These are phyloP conservation scores for Sterna hirundo DNA, from an alignment of 2,113 vertebrate species.

Conservation along the genomic window DNA sequence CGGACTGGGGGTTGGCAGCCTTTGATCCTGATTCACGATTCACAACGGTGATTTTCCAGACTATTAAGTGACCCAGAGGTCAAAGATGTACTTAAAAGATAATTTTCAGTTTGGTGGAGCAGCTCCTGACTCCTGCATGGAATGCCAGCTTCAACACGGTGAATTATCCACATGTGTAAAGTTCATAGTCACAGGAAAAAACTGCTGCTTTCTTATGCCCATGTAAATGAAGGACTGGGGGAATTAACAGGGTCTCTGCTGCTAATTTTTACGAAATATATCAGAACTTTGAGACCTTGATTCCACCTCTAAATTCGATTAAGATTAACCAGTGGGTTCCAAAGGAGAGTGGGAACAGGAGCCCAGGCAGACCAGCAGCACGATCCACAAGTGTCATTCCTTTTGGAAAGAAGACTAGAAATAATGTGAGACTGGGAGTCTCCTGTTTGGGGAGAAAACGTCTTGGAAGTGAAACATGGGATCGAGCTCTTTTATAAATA, in stretches of 20 bases:
- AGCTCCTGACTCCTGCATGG: neutral
- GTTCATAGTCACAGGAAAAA: neutral
- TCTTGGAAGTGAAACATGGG: neutral
- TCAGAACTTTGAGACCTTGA: neutral
- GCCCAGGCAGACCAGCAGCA: neutral
- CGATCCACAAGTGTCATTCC: neutral
- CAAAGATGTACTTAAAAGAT: neutral
- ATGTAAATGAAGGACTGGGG: neutral
- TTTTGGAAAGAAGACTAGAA: neutral
- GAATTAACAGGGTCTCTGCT: neutral
- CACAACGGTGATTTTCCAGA: neutral
- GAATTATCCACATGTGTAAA: fast-evolving
- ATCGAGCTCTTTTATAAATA: neutral
- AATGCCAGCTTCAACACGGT: neutral
- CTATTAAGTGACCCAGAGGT: neutral
- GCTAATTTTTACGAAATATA: neutral
- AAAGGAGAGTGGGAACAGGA: neutral
- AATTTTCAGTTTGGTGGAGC: neutral
- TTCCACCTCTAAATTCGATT: neutral
- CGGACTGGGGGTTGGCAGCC: neutral
- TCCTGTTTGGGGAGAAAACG: neutral
- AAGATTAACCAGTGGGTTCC: neutral
- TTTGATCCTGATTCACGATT: too few species aligned
- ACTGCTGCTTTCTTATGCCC: neutral
- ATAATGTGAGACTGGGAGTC: neutral